These are phyloP conservation scores for Triplophysa yarkandensis DNA, from an alignment of 2,797 vertebrate species.

Conservation along the genomic window DNA sequence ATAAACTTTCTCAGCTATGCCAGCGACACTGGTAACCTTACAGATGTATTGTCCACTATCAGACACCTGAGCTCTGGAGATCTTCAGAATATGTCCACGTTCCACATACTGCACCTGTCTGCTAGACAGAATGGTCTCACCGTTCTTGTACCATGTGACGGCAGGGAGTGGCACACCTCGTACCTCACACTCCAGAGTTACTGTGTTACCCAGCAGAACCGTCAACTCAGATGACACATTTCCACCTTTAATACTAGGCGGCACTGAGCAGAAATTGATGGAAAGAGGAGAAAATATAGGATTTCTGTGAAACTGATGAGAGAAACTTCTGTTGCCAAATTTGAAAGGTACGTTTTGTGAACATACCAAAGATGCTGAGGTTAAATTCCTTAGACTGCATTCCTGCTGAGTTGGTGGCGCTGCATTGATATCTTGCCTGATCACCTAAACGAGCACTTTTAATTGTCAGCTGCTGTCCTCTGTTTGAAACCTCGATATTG, in stretches of 20 bases:
- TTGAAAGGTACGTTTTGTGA: background rate
- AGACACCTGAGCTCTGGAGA: slow-evolving; percentile 80
- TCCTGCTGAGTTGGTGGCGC: slow-evolving; percentile 84
- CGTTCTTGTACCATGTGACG: slow-evolving; percentile 88
- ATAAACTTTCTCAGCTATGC: slow-evolving; percentile 83
- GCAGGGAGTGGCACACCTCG: slow-evolving; percentile 86
- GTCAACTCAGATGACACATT: slow-evolving; percentile 85
- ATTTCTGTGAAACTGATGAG: background rate
- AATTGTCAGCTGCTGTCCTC: slow-evolving; percentile 84
- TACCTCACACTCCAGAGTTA: slow-evolving; percentile 89
- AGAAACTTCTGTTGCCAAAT: background rate
- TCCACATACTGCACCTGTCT: slow-evolving; percentile 83
- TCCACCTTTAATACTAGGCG: slow-evolving; percentile 90
- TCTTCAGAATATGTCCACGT: slow-evolving; percentile 87
- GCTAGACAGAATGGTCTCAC: slow-evolving; percentile 75
- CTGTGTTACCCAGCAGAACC: slow-evolving; percentile 75
- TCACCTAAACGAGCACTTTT: slow-evolving; percentile 85
- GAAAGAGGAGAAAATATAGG: background rate
- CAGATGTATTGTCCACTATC: slow-evolving; percentile 86
- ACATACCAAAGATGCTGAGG: slow-evolving; percentile 81
- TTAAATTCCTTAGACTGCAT: slow-evolving; percentile 87
- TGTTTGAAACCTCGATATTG: slow-evolving; percentile 82
- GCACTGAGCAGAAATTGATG: slow-evolving; percentile 71
- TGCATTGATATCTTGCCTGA: slow-evolving; percentile 91
- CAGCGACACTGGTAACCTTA: slow-evolving; percentile 80